Evolutionary conservation across 2,113 vertebrate species (phyloP).

Genomic region (Alaudala cheleensis): DNA sequence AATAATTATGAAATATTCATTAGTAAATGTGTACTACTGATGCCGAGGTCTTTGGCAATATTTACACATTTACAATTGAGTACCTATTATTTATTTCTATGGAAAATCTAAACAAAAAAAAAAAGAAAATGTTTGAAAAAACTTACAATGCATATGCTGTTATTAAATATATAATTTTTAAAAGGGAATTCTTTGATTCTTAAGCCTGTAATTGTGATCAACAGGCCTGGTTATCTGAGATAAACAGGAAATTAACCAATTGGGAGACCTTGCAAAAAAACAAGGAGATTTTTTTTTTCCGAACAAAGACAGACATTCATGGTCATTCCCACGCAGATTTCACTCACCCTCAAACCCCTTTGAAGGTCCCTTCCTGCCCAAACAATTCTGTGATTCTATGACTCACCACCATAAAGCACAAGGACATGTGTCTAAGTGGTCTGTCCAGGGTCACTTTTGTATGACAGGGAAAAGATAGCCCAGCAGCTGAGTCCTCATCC

Average conservation of each 20-base stretch:
- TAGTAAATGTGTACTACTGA: neutral
- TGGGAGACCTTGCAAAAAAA: neutral
- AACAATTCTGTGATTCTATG: neutral
- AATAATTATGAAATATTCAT: neutral
- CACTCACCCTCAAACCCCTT: neutral
- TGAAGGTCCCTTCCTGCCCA: neutral
- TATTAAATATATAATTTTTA: neutral
- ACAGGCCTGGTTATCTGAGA: neutral
- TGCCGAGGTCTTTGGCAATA: neutral
- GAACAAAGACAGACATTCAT: neutral
- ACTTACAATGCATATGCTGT: neutral
- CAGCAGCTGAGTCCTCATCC: neutral
- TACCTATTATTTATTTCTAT: neutral
- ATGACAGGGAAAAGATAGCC: neutral
- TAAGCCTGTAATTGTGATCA: neutral
- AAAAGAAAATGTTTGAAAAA: neutral
- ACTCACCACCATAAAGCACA: neutral
- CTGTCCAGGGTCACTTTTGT: neutral
- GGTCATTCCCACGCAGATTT: neutral
- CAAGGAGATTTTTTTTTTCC: neutral
- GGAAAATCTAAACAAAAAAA: neutral
- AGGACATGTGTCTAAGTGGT: neutral
- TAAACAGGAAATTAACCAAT: constrained; percentile 2
- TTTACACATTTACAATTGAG: neutral
- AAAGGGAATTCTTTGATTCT: neutral